Conservation (phyloP, 2,797 vertebrate species). For the Eleutherodactylus coqui region DNA sequence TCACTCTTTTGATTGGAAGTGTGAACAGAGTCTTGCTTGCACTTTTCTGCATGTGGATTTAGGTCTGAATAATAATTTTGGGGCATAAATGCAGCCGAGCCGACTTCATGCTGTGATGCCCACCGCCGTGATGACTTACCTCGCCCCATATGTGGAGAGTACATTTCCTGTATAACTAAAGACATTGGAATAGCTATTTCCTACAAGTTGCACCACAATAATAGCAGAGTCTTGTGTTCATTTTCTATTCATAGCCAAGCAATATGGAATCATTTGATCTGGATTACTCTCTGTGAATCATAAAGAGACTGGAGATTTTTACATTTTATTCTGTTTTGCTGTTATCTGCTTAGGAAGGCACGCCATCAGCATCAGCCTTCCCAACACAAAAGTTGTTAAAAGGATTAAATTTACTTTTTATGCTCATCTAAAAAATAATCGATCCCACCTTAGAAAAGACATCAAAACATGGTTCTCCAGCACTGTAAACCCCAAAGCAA, state of each 20-base stretch:
- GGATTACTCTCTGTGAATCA: slow-evolving; percentile 46
- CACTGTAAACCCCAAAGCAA: slow-evolving; percentile 82
- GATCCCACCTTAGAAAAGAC: slow-evolving; percentile 80
- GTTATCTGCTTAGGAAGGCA: slow-evolving; percentile 67
- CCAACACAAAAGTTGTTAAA: slow-evolving; percentile 76
- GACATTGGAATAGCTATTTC: not conserved
- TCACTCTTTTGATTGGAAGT: no score
- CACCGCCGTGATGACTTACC: not conserved
- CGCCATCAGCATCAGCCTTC: slow-evolving; percentile 73
- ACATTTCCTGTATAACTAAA: not conserved
- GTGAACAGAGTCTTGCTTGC: not conserved
- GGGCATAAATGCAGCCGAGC: not conserved
- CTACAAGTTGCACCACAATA: not conserved
- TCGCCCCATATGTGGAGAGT: not conserved
- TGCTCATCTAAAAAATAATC: slow-evolving; percentile 82
- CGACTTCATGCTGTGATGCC: not conserved
- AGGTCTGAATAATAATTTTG: not conserved
- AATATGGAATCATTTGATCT: slow-evolving; percentile 27
- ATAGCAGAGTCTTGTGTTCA: not conserved
- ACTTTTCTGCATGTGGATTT: not conserved
- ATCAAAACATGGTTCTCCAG: slow-evolving; percentile 73
- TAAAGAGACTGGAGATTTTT: slow-evolving; percentile 67
- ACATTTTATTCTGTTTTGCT: slow-evolving; percentile 67
- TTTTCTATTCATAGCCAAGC: slow-evolving; percentile 22
- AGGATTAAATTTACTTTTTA: slow-evolving; percentile 75